phyloP scores from a whole-genome alignment of 1,140 invertebrate genomes.

The Leptinotarsa undecemlineata region DNA sequence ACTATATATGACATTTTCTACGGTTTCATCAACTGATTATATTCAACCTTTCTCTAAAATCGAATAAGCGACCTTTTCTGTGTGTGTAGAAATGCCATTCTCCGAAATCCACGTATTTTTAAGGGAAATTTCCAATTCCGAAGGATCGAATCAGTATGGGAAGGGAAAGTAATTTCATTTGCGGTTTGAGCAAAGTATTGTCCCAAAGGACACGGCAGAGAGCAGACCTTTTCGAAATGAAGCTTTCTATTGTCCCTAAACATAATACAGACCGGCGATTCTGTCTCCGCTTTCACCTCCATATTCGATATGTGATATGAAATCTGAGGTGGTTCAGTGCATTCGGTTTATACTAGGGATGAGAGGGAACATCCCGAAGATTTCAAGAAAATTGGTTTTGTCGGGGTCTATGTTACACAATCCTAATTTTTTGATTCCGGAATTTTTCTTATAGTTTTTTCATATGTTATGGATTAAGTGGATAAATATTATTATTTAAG shows the following conservation, averaged over 20 bases:
- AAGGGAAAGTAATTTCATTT: constrained; percentile 28
- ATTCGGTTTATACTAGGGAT: neutral
- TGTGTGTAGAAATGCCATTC: too few relatives aligned
- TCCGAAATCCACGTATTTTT: neutral
- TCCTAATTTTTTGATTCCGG: too few relatives aligned
- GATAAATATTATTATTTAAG: too few relatives aligned
- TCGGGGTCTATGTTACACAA: too few relatives aligned
- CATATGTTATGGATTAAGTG: too few relatives aligned
- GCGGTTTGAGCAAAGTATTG: constrained; percentile 28
- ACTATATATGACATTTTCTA: too few relatives aligned
- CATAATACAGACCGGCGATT: neutral
- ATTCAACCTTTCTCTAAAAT: too few relatives aligned
- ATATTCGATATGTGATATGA: constrained; percentile 1
- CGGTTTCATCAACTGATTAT: too few relatives aligned
- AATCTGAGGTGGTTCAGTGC: neutral
- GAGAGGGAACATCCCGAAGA: too few relatives aligned
- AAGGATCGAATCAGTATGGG: constrained; percentile 15
- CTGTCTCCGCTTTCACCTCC: neutral
- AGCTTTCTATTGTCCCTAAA: constrained; percentile 24
- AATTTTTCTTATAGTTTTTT: too few relatives aligned
- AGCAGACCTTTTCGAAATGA: constrained; percentile 23
- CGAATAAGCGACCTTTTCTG: too few relatives aligned
- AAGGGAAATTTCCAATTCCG: constrained; percentile 22
- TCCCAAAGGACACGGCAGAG: constrained; percentile 12
- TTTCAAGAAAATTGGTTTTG: too few relatives aligned